phyloP scores from a whole-genome alignment of 2,888 invertebrate species.

The Troides oblongomaculatus region DNA sequence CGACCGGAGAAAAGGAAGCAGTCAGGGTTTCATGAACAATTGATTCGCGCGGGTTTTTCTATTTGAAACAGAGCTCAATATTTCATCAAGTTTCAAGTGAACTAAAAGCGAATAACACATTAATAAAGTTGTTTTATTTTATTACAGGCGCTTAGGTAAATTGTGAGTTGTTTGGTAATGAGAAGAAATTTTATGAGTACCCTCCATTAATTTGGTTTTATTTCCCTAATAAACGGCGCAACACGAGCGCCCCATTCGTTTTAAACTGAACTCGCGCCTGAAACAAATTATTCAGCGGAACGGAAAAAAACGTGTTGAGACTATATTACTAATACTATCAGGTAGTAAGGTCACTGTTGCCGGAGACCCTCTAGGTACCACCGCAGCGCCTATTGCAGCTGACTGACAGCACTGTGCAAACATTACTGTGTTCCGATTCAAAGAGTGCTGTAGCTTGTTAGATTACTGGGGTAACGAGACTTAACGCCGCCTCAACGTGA shows the following conservation, averaged over 20 bases:
- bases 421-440: no score
- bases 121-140: slow-evolving; percentile 18
- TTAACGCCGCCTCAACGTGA: no score
- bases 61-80: neutral
- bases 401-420: no score
- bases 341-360: no score
- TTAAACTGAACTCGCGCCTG: slow-evolving; percentile 11
- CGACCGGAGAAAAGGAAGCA: no score
- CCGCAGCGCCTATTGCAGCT: no score
- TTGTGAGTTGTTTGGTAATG: slow-evolving; percentile 21
- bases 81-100: neutral
- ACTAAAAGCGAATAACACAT: neutral
- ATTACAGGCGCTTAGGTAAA: slow-evolving; percentile 8
- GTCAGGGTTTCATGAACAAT: no score
- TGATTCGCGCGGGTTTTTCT: no score
- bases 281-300: neutral
- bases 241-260: slow-evolving; percentile 5
- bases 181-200: slow-evolving; percentile 22
- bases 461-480: no score
- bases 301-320: neutral
- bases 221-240: slow-evolving; percentile 17
- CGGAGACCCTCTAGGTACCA: no score
- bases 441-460: no score
- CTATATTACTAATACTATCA: no score
- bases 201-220: slow-evolving; percentile 26